A percentile compares a stretch with the other conserved stretches of the same genome.
phyloP scores from a whole-genome alignment of 2,113 vertebrate genomes.

The Paramormyrops kingsleyae region DNA sequence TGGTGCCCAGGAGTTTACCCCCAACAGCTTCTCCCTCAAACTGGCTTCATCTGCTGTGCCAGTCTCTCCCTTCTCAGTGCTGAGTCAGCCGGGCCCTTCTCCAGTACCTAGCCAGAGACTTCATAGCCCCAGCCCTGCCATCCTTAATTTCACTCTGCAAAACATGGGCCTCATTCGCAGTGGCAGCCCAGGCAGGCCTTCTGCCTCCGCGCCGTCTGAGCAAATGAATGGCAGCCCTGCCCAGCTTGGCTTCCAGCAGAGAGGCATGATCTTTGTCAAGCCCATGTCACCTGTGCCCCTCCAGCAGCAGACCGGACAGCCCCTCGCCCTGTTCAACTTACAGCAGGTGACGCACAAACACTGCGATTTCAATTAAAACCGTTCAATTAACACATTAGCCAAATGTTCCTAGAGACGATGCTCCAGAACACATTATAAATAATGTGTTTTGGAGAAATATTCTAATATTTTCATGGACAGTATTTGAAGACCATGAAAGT shows the following conservation, averaged over 20 bases:
- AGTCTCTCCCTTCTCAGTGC: slow-evolving; percentile 46
- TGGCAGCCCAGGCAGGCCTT: slow-evolving; percentile 47
- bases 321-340: slow-evolving; percentile 48
- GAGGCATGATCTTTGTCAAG: slow-evolving; percentile 61
- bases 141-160: slow-evolving; percentile 87
- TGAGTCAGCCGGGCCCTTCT: slow-evolving; percentile 45
- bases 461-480: background rate
- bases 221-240: slow-evolving; percentile 33
- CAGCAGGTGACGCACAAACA: slow-evolving; percentile 54
- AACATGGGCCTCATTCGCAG: slow-evolving; percentile 76
- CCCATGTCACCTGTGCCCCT: slow-evolving; percentile 43
- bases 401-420: background rate
- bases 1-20: slow-evolving; percentile 66
- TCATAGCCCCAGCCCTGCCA: slow-evolving; percentile 70
- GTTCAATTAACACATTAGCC: background rate
- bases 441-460: background rate
- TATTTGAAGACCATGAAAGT: background rate
- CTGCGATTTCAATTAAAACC: background rate
- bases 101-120: slow-evolving; percentile 46
- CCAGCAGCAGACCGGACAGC: slow-evolving; percentile 45
- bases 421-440: background rate
- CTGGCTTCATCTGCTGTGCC: slow-evolving; percentile 46
- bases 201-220: slow-evolving; percentile 49
- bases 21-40: slow-evolving; percentile 64
- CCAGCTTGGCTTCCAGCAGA: slow-evolving; percentile 53